These are phyloP conservation scores for Caenorhabditis virilis DNA, from an alignment of 2,888 invertebrate species.

Conservation along the genomic window DNA sequence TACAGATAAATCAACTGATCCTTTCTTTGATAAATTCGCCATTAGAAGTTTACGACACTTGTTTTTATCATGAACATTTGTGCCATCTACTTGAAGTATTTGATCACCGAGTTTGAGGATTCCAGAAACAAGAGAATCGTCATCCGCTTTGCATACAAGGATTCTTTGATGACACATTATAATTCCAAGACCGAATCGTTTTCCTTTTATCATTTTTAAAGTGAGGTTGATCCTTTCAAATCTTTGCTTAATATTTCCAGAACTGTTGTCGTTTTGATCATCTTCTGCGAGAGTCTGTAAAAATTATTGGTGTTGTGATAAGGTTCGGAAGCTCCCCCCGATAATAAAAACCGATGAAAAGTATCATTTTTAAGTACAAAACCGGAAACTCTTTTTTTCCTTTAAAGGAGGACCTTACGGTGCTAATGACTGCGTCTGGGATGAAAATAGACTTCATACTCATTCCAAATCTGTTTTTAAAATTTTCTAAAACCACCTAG, in stretches of 20 bases:
- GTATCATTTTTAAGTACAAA: too few species aligned
- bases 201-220: conserved; percentile 7
- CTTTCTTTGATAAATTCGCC: neutral
- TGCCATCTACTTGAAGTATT: conserved; percentile 19
- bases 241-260: conserved; percentile 20
- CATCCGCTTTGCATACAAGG: conserved; percentile 30
- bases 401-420: too few species aligned
- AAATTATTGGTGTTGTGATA: neutral
- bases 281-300: conserved; percentile 28
- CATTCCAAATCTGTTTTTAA: too few species aligned
- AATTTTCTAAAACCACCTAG: too few species aligned
- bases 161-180: conserved; percentile 27
- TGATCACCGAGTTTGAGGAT: conserved; percentile 27
- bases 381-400: too few species aligned
- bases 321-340: too few species aligned
- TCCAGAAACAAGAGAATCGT: conserved; percentile 24
- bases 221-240: conserved; percentile 20
- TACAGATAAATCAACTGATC: neutral
- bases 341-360: too few species aligned
- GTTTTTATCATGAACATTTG: conserved; percentile 8
- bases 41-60: conserved; percentile 24
- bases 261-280: conserved; percentile 25
- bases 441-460: too few species aligned
- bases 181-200: conserved; percentile 31
- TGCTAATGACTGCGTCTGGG: too few species aligned